Conservation (phyloP, 2,113 vertebrate genomes). For the human region GRCh38 chr3:63574001-63574500, state of each 20-base stretch:
- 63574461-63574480: not conserved
- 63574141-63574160: constrained; percentile 33
- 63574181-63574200: not conserved
- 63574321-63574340: not conserved
- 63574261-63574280: constrained; percentile 64
- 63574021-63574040: constrained; percentile 69
- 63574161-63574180: not conserved
- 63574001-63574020: constrained; percentile 39
- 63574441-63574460: not conserved
- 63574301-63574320: constrained; percentile 41
- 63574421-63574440: not conserved
- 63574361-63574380: not conserved
- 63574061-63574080: constrained; percentile 57
- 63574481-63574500: not conserved
- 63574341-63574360: not conserved
- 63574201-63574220: not conserved
- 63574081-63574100: constrained; percentile 62
- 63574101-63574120: constrained; percentile 55
- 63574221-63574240: not conserved
- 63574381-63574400: not conserved
- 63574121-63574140: constrained; percentile 26
- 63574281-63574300: constrained; percentile 63
- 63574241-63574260: constrained; percentile 9
- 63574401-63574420: not conserved
- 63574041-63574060: constrained; percentile 71